Evolutionary conservation across 2,888 invertebrate species (phyloP), one percentile per base, ranked within the genome.

Genomic region (Agapostemon virescens): DNA sequence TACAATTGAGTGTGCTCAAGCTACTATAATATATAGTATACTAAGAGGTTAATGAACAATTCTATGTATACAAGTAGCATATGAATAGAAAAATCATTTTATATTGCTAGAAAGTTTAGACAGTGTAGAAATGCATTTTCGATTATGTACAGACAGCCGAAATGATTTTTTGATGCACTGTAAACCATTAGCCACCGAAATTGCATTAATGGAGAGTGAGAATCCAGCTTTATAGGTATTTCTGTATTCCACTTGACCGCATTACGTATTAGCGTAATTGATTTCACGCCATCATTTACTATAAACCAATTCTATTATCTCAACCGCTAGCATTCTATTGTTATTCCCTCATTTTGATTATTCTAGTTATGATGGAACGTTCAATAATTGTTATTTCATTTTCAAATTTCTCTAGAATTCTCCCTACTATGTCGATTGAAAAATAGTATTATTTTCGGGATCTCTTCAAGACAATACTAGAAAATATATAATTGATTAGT

Each of bases 201-300:
- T 55, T 55, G 55, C 55, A 55, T 55, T 55, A 55, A 55, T 55
- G 55, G 15, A 55, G 55, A 26, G 26, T 55, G 15, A 6, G 15
- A 55, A 26, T 26, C 26, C 15, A 55, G 26, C 26, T 55, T 3
- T 55, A 26, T 26, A 55, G 55, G 55, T 55, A 55, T 26, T 55
- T 55, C 55, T 55, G 26, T 55, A 26, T 55, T 49, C 26, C 26
- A 26, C 2, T 55, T 26, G 26, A 6, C 26, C 55, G 26, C 26
- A 55, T 55, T 55, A 26, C 26, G 55, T 26, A 55, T 55, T 55
- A 55, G 26, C 55, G 55, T 55, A 55, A 55, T 55, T 13, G 55
- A 26, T 55, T 55, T 55, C 55, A 5, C 26, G 55, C 6, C 23
- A 23, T 55, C 55, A 15, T 13, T 26, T 26, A 26, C 26, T 55